Evolutionary conservation across 1,140 invertebrate genomes (phyloP).

Genomic region (Nephila pilipes): DNA sequence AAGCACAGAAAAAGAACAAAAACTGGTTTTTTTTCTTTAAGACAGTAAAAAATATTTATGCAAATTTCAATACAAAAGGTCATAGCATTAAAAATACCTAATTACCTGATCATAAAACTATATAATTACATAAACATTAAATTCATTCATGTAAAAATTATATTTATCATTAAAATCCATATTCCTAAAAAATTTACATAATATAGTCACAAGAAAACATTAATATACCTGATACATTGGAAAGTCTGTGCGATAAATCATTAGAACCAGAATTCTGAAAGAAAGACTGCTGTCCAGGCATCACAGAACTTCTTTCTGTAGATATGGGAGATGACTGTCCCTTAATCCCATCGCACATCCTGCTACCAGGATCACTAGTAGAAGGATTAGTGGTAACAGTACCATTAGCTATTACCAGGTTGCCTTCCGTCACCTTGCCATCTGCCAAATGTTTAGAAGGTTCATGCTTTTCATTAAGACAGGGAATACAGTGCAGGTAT

Average conservation of each 20-base stretch:
- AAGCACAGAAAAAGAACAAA: no score
- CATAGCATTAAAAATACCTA: no score
- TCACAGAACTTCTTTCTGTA: slow-evolving; percentile 23
- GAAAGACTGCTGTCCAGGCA: slow-evolving; percentile 24
- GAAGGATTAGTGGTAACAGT: slow-evolving; percentile 73
- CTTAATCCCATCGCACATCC: slow-evolving; percentile 44
- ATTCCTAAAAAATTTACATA: no score
- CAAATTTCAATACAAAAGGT: no score
- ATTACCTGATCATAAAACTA: no score
- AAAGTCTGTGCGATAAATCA: slow-evolving; percentile 48
- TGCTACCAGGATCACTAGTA: slow-evolving; percentile 51
- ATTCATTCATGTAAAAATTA: no score
- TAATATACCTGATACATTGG: slow-evolving; percentile 54
- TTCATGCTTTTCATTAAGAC: slow-evolving; percentile 78
- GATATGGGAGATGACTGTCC: neutral
- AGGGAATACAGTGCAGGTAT: slow-evolving; percentile 80
- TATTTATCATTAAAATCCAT: no score
- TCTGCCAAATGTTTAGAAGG: slow-evolving; percentile 77
- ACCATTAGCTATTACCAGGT: slow-evolving; percentile 70
- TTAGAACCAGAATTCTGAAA: slow-evolving; percentile 48
- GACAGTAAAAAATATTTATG: no score
- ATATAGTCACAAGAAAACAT: neutral
- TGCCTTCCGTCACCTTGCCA: slow-evolving; percentile 67
- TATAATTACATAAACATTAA: no score
- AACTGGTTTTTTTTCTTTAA: no score